Evolutionary conservation across 1,140 invertebrate genomes (phyloP), one percentile per base, ranked within the genome.

Genomic region (Zaprionus ornatus): DNA sequence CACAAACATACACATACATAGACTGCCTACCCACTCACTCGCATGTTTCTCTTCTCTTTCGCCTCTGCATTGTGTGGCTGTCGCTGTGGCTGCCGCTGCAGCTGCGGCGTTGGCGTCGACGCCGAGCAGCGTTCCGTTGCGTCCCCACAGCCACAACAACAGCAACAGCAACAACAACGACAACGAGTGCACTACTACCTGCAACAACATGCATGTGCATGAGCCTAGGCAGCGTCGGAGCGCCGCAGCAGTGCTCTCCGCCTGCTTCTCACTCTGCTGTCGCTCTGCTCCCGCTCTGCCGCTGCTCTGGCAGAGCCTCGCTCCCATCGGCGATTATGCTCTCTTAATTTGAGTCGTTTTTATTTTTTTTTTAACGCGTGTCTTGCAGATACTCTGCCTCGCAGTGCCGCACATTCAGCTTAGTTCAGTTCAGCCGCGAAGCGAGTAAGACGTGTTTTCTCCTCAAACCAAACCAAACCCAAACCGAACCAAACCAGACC

Each of bases 371-470:
- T 72, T 68, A 79, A 72, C 74, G 69, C 69, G 74, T 73, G 63
- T 67, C 65, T 77, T 73, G 37, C 68, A 62, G 74, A 79, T 77
- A 78, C 71, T 59, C 55, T 56, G 68, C 67, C 79, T 73, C 60
- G 55, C 74, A 75, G 54, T 72, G 68, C 74, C 61, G 74, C 68
- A 73, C 72, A 74, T 59, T 57, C 27, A 40, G 64, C 60, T 74
- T 61, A 90, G 71, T 82, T 85, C 84, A 86, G 79, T 91, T 87
- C 80, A 92, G 85, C 83, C 79, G 80, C 86, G 91, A 90, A 92
- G 91, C 91, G 80, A 92, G 90, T 91, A 90, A 90, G 91, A 92
- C 91, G 91, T 92, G 91, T 91, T 91, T 82, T 71, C 81, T 90
- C 85, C 82, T 73, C 71, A 81, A 72, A 37, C 73, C 78, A 64